Evolutionary conservation across 2,888 invertebrate genomes (phyloP), one percentile per base, ranked within the genome.

Genomic region (Dermolepida albohirtum): DNA sequence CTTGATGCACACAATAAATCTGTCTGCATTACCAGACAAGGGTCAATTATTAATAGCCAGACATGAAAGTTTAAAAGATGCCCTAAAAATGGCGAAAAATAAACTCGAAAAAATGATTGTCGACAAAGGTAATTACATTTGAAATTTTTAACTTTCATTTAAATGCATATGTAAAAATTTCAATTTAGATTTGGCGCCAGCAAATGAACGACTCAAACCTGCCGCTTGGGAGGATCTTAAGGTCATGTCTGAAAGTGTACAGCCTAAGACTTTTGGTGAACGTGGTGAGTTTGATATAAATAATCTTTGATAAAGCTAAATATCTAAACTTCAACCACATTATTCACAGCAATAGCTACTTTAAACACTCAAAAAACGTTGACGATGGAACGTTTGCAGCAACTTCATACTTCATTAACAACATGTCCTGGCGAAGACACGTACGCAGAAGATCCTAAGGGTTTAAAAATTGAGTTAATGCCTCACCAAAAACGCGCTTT

Each of bases 401-500:
- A 88, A 75, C 82, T 95, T 29, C 93, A 94, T 80, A 86, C 87
- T 68, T 90, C 93, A 0, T 81, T 95, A 6, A 86, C 86, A 47
- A 87, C 87, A 0, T 88, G 92, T 39, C 94, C 95, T 0, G 78
- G 82, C 0, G 90, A 90, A 73, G 79, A 87, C 67, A 83, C 86
- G 8, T 78, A 84, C 27, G 89, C 88, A 0, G 80, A 85, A 7
- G 87, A 89, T 73, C 93, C 94, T 0, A 77, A 78, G 29, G 89
- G 89, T 0, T 80, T 96, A 0, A 87, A 84, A 76, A 86, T 93
- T 0, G 71, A 83, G 7, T 84, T 97, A 2, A 92, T 96, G 92
- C 84, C 87, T 8, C 96, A 97, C 83, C 97, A 97, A 82, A 86
- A 88, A 72, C 90, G 92, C 76, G 97, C 95, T 0, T 83, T 98